Conservation (phyloP, 2,113 vertebrate species). For the Calidris pygmaea region DNA sequence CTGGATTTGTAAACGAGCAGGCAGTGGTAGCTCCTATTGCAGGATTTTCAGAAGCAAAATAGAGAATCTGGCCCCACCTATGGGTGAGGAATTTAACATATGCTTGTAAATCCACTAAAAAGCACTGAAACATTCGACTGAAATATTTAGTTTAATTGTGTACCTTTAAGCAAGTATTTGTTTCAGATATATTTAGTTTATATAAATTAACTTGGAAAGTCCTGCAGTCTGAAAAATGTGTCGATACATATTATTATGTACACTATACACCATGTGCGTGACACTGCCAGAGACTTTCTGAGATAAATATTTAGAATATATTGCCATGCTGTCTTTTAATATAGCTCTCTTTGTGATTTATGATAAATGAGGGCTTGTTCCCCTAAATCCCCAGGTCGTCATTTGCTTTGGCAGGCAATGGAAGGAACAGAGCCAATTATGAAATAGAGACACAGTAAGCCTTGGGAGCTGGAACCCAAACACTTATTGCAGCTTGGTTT, state of each 20-base stretch:
- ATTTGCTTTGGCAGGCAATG: not conserved
- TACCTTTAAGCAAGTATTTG: not conserved
- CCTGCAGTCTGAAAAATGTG: not conserved
- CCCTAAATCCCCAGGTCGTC: not conserved
- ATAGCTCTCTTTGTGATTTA: not conserved
- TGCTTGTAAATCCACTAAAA: not conserved
- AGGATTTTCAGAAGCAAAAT: conserved; percentile 5
- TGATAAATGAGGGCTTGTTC: not conserved
- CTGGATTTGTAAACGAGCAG: not conserved
- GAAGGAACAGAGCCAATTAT: not conserved
- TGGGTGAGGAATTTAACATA: not conserved
- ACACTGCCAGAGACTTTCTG: not conserved
- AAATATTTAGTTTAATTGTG: not conserved
- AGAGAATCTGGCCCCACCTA: conserved; percentile 49
- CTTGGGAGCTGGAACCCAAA: not conserved
- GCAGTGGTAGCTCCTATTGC: not conserved
- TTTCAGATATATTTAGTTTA: not conserved
- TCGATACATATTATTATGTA: not conserved
- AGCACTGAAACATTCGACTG: not conserved
- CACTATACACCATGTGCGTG: fast-evolving
- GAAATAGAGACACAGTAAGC: not conserved
- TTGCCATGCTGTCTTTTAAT: not conserved
- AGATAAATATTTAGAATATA: not conserved
- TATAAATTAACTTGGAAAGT: not conserved
- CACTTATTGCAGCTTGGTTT: not conserved